Evolutionary conservation across 1,140 invertebrate genomes (phyloP).

Genomic region (Colletes gigas): DNA sequence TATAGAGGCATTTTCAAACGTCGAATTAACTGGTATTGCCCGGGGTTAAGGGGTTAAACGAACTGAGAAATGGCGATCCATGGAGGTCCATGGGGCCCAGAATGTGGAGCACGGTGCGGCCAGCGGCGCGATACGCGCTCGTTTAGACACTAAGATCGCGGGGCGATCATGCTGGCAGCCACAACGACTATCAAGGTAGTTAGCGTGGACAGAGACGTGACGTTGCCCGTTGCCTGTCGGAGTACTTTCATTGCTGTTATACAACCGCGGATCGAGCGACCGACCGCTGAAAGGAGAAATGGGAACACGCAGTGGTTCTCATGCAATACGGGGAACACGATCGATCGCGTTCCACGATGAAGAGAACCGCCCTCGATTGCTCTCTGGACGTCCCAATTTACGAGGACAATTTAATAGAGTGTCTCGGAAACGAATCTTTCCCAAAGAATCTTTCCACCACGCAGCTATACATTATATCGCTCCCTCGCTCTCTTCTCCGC

Average conservation of each 20-base stretch:
- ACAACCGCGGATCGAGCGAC: constrained; percentile 71
- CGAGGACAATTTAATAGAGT: neutral
- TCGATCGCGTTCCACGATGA: constrained; percentile 9
- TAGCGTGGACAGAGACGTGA: constrained; percentile 49
- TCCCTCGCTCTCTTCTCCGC: no score
- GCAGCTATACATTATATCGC: no score
- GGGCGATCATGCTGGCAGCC: constrained; percentile 7
- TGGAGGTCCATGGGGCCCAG: no score
- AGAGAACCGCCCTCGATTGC: constrained; percentile 2
- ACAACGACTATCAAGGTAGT: constrained; percentile 40
- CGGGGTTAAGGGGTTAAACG: no score
- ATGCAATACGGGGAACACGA: constrained; percentile 20
- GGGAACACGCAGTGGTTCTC: constrained; percentile 73
- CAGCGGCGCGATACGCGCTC: constrained; percentile 12
- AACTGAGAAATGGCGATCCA: no score
- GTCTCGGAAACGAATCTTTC: neutral
- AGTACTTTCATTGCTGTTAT: constrained; percentile 77
- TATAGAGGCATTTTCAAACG: no score
- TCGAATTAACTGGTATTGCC: no score
- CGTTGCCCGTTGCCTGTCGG: constrained; percentile 57
- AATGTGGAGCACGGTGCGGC: constrained; percentile 23
- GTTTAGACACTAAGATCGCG: constrained; percentile 43
- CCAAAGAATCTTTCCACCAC: no score
- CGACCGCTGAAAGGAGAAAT: constrained; percentile 72
- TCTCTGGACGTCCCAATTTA: neutral